Base-by-base conservation (phyloP, 2,113 vertebrate genomes). In the Eclectus roratus region DNA sequence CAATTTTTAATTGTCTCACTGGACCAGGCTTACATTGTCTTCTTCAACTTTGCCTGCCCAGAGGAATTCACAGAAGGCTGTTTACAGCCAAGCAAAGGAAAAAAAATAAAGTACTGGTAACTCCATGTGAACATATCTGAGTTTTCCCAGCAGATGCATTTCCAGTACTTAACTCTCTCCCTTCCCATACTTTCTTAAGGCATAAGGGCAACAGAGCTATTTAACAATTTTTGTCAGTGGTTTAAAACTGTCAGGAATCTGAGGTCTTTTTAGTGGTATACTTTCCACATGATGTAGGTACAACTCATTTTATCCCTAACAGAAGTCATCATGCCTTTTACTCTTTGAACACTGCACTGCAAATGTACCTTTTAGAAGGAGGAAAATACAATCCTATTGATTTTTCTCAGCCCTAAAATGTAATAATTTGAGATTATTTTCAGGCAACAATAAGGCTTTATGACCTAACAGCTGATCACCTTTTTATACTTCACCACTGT, bases 361-460 rank as follows among this genome's bases (percentile, higher is more conserved):
- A 96, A 97, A 89, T 74, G 81, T 37, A 71, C 76, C 84, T 84
- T 89, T 88, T 91, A 83, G 68, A 70, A 82, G 37, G 20, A 65
- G 52, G 44, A 69, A 77, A 81, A 85, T 83, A 91, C 87, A 96
- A 96, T 87, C 49, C 63, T 96, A 96, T 93, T 93, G 94, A 95
- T 96, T 95, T 93, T 77, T 60, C 43, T 63, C 66, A 86, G 79
- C 49, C 85, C 85, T 96, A 73, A 91, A 94, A 95, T 85, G 85
- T 43, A 96, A 92, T 90, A 95, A 88, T 92, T 79, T 60, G 72
- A 96, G 94, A 83, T 87, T 56, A 86, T 96, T 85, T 95, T 97
- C 61, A 78, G 56, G 43, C 66, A 85, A 74, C 79, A 89, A 63
- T 91, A 93, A 91, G 88, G 80, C 61, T 94, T 93, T 88, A 88